These are phyloP conservation scores for Bombus pyrosoma DNA, from an alignment of 1,140 invertebrate genomes.

Conservation along the genomic window DNA sequence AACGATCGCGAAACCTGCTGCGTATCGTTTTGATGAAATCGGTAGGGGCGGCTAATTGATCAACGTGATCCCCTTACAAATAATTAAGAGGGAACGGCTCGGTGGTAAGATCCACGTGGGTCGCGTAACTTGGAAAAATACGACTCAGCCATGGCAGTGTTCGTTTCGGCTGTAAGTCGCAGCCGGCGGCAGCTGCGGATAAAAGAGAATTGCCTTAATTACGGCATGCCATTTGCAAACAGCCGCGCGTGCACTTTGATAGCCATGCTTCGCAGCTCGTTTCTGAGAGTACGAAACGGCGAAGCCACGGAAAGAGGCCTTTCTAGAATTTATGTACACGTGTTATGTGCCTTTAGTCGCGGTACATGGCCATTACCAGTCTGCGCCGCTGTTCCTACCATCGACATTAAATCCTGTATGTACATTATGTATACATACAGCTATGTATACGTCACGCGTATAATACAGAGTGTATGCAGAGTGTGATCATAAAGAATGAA, in stretches of 20 bases:
- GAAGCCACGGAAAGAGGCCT: neutral
- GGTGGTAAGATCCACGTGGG: too few species aligned
- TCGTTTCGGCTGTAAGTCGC: slow-evolving; percentile 26
- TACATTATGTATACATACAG: too few species aligned
- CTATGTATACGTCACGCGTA: neutral
- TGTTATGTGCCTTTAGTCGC: slow-evolving; percentile 31
- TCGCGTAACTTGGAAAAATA: neutral
- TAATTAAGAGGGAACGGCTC: slow-evolving; percentile 17
- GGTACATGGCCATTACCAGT: slow-evolving; percentile 36
- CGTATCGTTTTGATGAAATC: neutral
- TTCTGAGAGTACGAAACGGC: slow-evolving; percentile 26
- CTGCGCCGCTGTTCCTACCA: neutral
- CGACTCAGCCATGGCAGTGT: neutral
- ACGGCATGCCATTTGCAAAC: slow-evolving; percentile 53
- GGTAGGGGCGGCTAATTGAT: neutral
- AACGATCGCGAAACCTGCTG: neutral
- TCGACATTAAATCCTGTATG: slow-evolving; percentile 37
- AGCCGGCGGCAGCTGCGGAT: slow-evolving; percentile 31
- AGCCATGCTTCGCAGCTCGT: slow-evolving; percentile 51
- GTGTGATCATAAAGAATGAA: neutral
- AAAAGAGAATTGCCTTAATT: slow-evolving; percentile 56
- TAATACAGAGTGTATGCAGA: neutral
- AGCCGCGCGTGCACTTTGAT: slow-evolving; percentile 47
- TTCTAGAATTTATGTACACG: slow-evolving; percentile 50
- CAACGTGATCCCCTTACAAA: slow-evolving; percentile 6